Evolutionary conservation across 2,888 invertebrate genomes (phyloP).

Genomic region (Neoascia interrupta): DNA sequence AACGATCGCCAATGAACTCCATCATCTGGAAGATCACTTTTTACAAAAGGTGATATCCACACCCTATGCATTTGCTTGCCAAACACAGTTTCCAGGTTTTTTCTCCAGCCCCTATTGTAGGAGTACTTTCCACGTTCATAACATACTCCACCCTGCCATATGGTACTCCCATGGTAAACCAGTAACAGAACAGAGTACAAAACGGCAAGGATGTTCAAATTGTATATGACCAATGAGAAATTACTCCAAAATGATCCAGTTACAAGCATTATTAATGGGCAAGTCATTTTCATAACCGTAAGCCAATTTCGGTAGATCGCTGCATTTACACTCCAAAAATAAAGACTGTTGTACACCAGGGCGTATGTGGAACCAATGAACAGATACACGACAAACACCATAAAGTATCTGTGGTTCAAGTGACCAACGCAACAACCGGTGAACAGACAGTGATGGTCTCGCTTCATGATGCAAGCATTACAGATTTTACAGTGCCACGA

Average conservation of each 20-base stretch:
- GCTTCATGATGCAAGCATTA: constrained; percentile 88
- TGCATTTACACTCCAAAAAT: constrained; percentile 80
- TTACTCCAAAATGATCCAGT: constrained; percentile 85
- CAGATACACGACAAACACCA: constrained; percentile 87
- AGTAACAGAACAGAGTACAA: constrained; percentile 85
- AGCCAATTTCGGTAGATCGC: constrained; percentile 78
- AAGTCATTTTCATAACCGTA: constrained; percentile 84
- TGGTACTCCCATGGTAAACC: constrained; percentile 85
- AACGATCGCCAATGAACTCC: constrained; percentile 83
- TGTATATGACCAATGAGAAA: constrained; percentile 85
- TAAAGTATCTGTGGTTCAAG: constrained; percentile 91
- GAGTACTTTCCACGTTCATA: constrained; percentile 80
- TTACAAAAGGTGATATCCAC: constrained; percentile 89
- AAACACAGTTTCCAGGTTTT: constrained; percentile 87
- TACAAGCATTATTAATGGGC: constrained; percentile 87
- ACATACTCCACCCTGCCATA: constrained; percentile 86
- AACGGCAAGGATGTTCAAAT: constrained; percentile 86
- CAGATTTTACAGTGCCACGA: constrained; percentile 95
- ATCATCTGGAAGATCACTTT: constrained; percentile 87
- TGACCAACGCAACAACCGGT: constrained; percentile 93
- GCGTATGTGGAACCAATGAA: constrained; percentile 86
- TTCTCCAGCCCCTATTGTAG: constrained; percentile 86
- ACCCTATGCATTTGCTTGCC: constrained; percentile 89
- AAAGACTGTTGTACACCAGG: constrained; percentile 85
- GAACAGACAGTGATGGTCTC: constrained; percentile 94